phyloP scores from a whole-genome alignment of 1,140 invertebrate species.

The Bombus soroeensis region DNA sequence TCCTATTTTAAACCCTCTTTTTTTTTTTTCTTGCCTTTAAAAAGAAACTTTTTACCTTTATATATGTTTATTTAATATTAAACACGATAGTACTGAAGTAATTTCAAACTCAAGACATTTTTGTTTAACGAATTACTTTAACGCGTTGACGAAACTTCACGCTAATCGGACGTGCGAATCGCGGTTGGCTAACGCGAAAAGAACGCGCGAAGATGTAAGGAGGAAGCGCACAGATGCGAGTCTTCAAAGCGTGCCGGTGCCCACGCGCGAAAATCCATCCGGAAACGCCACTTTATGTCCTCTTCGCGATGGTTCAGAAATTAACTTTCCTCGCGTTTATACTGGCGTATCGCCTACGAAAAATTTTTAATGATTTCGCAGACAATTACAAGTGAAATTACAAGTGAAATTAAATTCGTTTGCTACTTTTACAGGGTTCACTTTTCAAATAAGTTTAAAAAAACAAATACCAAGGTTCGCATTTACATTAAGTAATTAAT shows the following conservation, averaged over 20 bases:
- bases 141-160: neutral
- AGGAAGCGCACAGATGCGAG: conserved; percentile 6
- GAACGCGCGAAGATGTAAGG: conserved; percentile 4
- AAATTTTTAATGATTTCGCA: neutral
- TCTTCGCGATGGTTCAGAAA: conserved; percentile 52
- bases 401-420: too few species aligned
- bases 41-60: neutral
- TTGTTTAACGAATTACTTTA: neutral
- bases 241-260: conserved; percentile 53
- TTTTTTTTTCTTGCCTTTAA: neutral
- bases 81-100: neutral
- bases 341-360: neutral
- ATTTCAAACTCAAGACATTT: neutral
- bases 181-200: neutral
- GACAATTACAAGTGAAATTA: neutral
- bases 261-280: conserved; percentile 56
- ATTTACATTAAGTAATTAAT: neutral
- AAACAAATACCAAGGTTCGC: neutral
- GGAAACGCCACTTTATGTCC: conserved; percentile 56
- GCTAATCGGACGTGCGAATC: neutral
- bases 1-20: neutral
- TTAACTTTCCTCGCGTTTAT: conserved; percentile 26
- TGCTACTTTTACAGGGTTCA: neutral
- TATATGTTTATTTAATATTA: neutral
- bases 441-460: neutral